phyloP scores from a whole-genome alignment of 2,888 invertebrate genomes.

The Athalia circularis region DNA sequence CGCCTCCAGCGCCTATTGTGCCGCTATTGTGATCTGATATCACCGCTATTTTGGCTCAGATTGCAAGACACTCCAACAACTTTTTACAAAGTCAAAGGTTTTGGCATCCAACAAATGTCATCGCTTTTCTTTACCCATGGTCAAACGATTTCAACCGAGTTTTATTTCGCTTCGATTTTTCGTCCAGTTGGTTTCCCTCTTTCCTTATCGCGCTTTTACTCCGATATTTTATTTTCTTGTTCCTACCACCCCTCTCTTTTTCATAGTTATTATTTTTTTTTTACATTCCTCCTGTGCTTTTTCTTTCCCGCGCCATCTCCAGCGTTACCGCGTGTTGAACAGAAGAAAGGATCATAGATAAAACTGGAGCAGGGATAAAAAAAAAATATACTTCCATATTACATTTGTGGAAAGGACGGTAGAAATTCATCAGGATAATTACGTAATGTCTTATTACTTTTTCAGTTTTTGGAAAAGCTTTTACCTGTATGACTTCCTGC shows the following conservation, averaged over 20 bases:
- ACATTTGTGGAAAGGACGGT: no score
- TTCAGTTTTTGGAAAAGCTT: no score
- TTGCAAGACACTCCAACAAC: constrained; percentile 54
- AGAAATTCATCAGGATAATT: no score
- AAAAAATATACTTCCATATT: no score
- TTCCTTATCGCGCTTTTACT: background rate
- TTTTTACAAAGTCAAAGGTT: constrained; percentile 45
- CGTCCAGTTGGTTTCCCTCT: background rate
- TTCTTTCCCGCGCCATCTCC: no score
- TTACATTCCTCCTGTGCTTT: no score
- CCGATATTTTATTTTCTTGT: background rate
- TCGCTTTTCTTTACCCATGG: constrained; percentile 33
- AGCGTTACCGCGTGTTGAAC: no score
- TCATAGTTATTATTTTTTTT: background rate
- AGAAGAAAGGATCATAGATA: no score
- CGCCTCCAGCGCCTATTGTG: constrained; percentile 62
- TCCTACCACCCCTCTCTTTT: background rate
- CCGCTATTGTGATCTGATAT: constrained; percentile 67
- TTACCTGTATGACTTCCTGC: no score
- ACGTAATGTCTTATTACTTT: no score
- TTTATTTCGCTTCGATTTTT: constrained; percentile 31
- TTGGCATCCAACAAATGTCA: constrained; percentile 40
- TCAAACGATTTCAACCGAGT: constrained; percentile 17
- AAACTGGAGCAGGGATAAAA: no score
- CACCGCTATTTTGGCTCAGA: constrained; percentile 63